Conservation (phyloP, 1,140 invertebrate genomes). For the Limonius californicus region DNA sequence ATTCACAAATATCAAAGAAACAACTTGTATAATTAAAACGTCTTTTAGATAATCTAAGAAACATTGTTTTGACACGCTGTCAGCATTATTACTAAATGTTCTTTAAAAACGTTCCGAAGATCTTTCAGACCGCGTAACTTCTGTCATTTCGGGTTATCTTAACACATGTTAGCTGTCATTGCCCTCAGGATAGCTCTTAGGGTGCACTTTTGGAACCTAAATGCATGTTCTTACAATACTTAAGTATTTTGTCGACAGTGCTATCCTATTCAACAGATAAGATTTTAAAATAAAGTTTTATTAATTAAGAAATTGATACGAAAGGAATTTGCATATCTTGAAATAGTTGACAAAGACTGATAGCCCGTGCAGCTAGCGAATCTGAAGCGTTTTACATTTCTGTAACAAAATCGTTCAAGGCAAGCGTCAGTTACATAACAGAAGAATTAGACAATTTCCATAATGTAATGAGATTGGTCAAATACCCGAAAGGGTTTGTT, state of each 20-base stretch:
- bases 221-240: not conserved
- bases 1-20: too few species aligned
- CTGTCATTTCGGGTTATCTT: slow-evolving; percentile 29
- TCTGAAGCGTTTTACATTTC: too few species aligned
- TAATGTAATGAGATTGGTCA: slow-evolving; percentile 26
- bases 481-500: slow-evolving; percentile 19
- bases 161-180: slow-evolving; percentile 29
- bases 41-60: slow-evolving; percentile 15
- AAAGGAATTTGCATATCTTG: too few species aligned
- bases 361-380: too few species aligned
- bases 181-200: slow-evolving; percentile 20
- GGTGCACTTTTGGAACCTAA: slow-evolving; percentile 1
- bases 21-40: slow-evolving; percentile 17
- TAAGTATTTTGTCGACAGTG: not conserved
- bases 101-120: slow-evolving; percentile 16
- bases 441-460: slow-evolving; percentile 20
- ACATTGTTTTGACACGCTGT: not conserved
- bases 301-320: too few species aligned
- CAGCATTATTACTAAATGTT: not conserved
- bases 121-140: slow-evolving; percentile 27
- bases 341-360: too few species aligned
- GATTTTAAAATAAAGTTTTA: not conserved
- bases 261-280: not conserved
- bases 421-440: not conserved
- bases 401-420: not conserved